Percentiles rank a stretch among this genome's conserved stretches.
Evolutionary conservation across 2,888 invertebrate genomes (phyloP).

Genomic region (Chymomyza procnemis): DNA sequence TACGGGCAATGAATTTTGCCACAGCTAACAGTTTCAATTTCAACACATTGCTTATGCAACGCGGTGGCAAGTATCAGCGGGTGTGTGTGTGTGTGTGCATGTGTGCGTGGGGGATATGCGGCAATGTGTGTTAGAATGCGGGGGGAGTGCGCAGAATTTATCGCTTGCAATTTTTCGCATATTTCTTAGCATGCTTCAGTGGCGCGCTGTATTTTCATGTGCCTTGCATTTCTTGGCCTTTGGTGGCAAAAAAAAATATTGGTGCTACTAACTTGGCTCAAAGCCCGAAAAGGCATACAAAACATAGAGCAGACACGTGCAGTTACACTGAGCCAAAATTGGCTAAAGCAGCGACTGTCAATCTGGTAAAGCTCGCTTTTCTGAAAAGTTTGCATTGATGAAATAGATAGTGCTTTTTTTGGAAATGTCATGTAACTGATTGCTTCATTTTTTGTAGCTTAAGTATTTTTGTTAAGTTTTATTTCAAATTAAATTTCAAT

Average conservation of each 20-base stretch:
- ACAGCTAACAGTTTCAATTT: neutral
- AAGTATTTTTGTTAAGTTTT: too few species aligned
- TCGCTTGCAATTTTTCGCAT: constrained; percentile 69
- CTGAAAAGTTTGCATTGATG: too few species aligned
- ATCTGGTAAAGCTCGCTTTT: too few species aligned
- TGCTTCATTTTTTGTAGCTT: too few species aligned
- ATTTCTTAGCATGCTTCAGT: constrained; percentile 59
- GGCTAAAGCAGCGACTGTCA: too few species aligned
- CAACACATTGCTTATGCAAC: constrained; percentile 36
- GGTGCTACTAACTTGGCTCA: neutral
- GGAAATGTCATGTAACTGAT: too few species aligned
- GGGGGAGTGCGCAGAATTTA: constrained; percentile 46
- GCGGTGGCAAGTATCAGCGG: constrained; percentile 20
- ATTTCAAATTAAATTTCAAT: too few species aligned
- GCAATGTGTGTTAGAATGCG: constrained; percentile 21
- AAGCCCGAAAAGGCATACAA: neutral
- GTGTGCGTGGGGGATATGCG: too few species aligned
- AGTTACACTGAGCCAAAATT: neutral
- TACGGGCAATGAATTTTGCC: neutral
- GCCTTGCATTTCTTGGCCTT: neutral
- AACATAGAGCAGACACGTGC: neutral
- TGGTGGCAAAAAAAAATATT: neutral
- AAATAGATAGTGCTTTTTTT: too few species aligned
- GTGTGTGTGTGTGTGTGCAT: constrained; percentile 15
- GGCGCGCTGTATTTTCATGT: constrained; percentile 27